Evolutionary conservation across 2,113 vertebrate species (phyloP), one percentile per base, ranked within the genome.

Genomic region (Oncorhynchus nerka): DNA sequence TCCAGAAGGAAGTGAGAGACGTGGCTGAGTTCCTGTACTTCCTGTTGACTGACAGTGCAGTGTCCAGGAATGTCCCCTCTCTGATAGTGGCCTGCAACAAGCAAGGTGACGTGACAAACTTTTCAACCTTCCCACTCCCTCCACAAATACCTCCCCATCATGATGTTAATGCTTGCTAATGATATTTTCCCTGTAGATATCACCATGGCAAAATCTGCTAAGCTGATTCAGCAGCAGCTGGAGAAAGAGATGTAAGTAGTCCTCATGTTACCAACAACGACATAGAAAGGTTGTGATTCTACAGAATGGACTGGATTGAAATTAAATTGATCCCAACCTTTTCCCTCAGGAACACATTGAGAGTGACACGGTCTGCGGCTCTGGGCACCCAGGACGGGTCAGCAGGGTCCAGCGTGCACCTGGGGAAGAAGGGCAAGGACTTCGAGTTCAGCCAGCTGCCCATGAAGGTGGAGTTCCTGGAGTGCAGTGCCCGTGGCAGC

Each of bases 231-330:
- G 61, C 97, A 97, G 77, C 97, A 98, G 82, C 92, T 99, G 91
- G 97, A 99, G 87, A 98, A 97, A 83, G 97, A 99, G 83, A 74
- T 99, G 97, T 99, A 89, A 98, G 97, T 97, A 78, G 9, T 45
- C 39, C 9, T 45, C 39, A 9, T 45, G 8, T 45, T 12, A 45
- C 39, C 39, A 45, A 11, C 39, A 3, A 45, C 39, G 9, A 45
- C 39, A 45, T 45, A 45, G 39, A 45, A 45, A 45, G 9, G 39
- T 0, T 45, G 39, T 12, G 9, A 45, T 11, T 45, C 39, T 45
- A 45, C 39, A 45, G 39, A 45, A 45, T 45, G 39, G 39, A 45
- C 39, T 45, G 39, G 11, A 45, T 45, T 11, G 2, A 45, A 19
- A 11, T 11, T 0, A 2, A 55, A 55, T 55, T 55, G 16, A 55